phyloP scores from a whole-genome alignment of 2,797 vertebrate genomes.

The Thunnus albacares region DNA sequence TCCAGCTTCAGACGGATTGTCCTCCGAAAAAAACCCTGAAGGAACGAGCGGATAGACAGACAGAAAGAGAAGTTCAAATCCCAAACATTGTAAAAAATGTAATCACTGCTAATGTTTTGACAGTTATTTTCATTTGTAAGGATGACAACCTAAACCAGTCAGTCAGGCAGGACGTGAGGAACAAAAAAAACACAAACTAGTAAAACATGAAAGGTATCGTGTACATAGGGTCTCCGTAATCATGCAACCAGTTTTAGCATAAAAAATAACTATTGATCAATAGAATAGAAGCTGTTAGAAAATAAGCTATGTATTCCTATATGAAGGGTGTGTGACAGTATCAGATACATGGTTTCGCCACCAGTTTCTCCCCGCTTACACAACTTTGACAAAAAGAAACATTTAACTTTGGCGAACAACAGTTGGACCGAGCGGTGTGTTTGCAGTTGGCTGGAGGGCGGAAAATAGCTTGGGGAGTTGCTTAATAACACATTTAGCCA shows the following conservation, averaged over 20 bases:
- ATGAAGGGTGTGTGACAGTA: slow-evolving; percentile 6
- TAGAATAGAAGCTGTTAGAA: background rate
- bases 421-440: slow-evolving; percentile 2
- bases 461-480: slow-evolving; percentile 43
- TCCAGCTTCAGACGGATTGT: slow-evolving; percentile 95
- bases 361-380: slow-evolving; percentile 51
- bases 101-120: background rate
- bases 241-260: slow-evolving; percentile 8
- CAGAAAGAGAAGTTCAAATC: background rate
- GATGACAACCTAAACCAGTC: background rate
- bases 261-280: background rate
- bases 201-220: background rate
- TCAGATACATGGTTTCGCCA: slow-evolving; percentile 43
- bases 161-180: background rate
- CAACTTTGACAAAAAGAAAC: slow-evolving; percentile 60
- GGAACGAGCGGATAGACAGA: background rate
- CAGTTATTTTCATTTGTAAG: background rate
- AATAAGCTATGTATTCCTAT: slow-evolving; percentile 6
- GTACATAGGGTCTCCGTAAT: background rate
- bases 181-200: background rate
- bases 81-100: background rate
- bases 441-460: slow-evolving; percentile 18
- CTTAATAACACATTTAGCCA: slow-evolving; percentile 44
- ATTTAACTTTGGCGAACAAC: slow-evolving; percentile 25
- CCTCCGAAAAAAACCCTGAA: slow-evolving; percentile 95